These are phyloP conservation scores for Hipparchia sbordonii DNA, from an alignment of 2,888 invertebrate genomes.

Conservation along the genomic window DNA sequence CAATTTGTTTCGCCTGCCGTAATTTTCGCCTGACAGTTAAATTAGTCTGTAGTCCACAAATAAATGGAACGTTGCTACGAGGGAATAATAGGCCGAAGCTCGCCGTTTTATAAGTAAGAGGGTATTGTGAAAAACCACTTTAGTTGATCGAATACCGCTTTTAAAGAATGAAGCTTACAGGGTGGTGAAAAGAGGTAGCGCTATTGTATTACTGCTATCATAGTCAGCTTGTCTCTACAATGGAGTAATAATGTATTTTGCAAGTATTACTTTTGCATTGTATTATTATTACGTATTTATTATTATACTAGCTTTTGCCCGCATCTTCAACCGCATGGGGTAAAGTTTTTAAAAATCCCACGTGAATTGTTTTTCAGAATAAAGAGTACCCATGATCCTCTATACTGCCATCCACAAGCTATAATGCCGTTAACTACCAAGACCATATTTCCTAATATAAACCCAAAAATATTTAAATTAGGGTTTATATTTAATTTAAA, in stretches of 20 bases:
- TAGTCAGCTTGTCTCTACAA: slow-evolving; percentile 16
- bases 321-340: too few species aligned
- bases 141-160: slow-evolving; percentile 39
- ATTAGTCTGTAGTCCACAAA: slow-evolving; percentile 58
- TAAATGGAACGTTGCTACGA: slow-evolving; percentile 53
- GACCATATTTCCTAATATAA: too few species aligned
- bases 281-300: not conserved
- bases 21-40: slow-evolving; percentile 60
- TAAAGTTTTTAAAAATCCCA: too few species aligned
- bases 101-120: slow-evolving; percentile 36
- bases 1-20: slow-evolving; percentile 52
- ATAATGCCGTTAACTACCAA: too few species aligned
- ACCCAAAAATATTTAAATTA: too few species aligned
- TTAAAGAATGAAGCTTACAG: slow-evolving; percentile 32
- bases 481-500: too few species aligned
- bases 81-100: slow-evolving; percentile 43
- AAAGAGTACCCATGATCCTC: too few species aligned
- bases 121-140: slow-evolving; percentile 38
- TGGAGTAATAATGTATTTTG: slow-evolving; percentile 19
- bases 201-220: slow-evolving; percentile 17
- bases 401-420: too few species aligned
- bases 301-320: too few species aligned
- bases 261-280: not conserved
- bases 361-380: too few species aligned
- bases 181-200: slow-evolving; percentile 14